These are phyloP conservation scores for Dryobotodes eremita DNA, from an alignment of 2,888 invertebrate genomes.

Conservation along the genomic window DNA sequence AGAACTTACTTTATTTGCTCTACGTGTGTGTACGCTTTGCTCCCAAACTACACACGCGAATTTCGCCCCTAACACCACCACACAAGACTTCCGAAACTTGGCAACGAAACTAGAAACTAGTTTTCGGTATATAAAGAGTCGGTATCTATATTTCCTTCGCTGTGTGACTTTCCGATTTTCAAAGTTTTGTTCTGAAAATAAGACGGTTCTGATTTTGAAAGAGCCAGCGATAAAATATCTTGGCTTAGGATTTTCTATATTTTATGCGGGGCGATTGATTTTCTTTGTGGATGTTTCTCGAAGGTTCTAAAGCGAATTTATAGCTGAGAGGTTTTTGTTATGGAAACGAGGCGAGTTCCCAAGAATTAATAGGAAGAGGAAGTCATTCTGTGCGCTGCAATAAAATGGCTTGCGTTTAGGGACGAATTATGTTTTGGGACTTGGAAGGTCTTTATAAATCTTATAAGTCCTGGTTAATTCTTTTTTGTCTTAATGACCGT, in stretches of 20 bases:
- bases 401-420: conserved; percentile 48
- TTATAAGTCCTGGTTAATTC: conserved; percentile 10
- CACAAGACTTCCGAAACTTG: conserved; percentile 20
- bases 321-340: conserved; percentile 59
- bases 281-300: conserved; percentile 63
- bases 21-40: conserved; percentile 65
- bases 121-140: conserved; percentile 45
- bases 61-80: conserved; percentile 28
- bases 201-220: conserved; percentile 61
- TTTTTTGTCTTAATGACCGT: background rate
- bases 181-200: conserved; percentile 65
- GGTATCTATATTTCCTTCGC: conserved; percentile 59
- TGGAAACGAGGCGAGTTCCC: conserved; percentile 55
- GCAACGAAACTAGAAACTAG: conserved; percentile 38
- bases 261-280: conserved; percentile 61
- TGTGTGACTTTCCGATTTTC: conserved; percentile 62
- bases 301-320: conserved; percentile 62
- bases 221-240: conserved; percentile 61
- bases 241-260: conserved; percentile 60
- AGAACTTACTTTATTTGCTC: conserved; percentile 76
- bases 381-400: conserved; percentile 53
- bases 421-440: conserved; percentile 25
- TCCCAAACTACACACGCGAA: conserved; percentile 18
- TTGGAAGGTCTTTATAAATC: background rate
- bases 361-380: conserved; percentile 57